Evolutionary conservation across 2,888 invertebrate species (phyloP).

Genomic region (Epiblema foenella): DNA sequence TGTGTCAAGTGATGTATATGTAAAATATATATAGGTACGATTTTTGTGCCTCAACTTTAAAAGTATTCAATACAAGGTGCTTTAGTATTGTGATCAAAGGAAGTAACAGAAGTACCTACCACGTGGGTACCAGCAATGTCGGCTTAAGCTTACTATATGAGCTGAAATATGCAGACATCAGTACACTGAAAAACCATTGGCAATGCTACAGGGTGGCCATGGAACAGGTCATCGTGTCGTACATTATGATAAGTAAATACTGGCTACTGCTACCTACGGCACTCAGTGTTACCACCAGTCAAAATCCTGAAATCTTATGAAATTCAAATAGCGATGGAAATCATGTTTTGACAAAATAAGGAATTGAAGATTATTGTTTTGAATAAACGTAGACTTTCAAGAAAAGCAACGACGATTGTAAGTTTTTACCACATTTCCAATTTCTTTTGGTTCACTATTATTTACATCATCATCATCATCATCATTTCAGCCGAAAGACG

Average conservation of each 20-base stretch:
- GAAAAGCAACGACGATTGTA: not conserved
- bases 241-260: slow-evolving; percentile 36
- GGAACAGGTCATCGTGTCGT: slow-evolving; percentile 49
- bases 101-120: no score
- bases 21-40: not conserved
- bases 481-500: no score
- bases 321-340: no score
- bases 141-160: not conserved
- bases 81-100: not conserved
- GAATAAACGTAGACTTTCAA: not conserved
- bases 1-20: no score
- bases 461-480: no score
- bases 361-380: not conserved
- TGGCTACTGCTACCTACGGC: not conserved
- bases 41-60: not conserved
- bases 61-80: not conserved
- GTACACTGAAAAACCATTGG: not conserved
- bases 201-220: slow-evolving; percentile 46
- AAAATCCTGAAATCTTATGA: no score
- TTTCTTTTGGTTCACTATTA: not conserved
- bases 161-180: not conserved
- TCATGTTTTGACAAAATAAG: no score
- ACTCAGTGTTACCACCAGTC: not conserved
- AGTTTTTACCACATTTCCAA: not conserved
- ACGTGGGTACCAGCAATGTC: not conserved